A percentile compares a stretch with the other conserved stretches of the same genome.
These are phyloP conservation scores for Cloeon dipterum DNA, from an alignment of 2,888 invertebrate species.

Conservation along the genomic window DNA sequence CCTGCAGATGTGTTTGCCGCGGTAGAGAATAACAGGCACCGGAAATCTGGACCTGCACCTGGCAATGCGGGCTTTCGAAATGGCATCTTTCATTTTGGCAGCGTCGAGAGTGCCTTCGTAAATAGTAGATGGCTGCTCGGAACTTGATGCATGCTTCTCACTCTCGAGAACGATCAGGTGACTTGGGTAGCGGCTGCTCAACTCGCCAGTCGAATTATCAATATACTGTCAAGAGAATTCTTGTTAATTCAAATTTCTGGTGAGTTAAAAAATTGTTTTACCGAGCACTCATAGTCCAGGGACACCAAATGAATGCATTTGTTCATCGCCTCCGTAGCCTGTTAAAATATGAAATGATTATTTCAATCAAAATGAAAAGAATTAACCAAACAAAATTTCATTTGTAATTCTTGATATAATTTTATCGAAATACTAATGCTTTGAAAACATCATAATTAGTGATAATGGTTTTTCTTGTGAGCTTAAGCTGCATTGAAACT, in stretches of 20 bases:
- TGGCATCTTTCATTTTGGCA: constrained; percentile 32
- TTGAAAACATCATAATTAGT: no score
- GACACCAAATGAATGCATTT: constrained; percentile 38
- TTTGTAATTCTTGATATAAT: no score
- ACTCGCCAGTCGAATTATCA: constrained; percentile 36
- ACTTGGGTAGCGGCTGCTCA: constrained; percentile 47
- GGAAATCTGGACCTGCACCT: constrained; percentile 53
- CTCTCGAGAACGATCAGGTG: constrained; percentile 38
- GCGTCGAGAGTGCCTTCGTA: constrained; percentile 32
- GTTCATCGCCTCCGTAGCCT: constrained; percentile 32
- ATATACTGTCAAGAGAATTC: constrained; percentile 19
- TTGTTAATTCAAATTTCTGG: background rate
- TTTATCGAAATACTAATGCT: no score
- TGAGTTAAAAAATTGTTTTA: constrained; percentile 13
- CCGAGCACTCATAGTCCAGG: constrained; percentile 38
- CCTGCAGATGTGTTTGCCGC: constrained; percentile 43
- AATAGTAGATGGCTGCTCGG: constrained; percentile 22
- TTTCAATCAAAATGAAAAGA: no score
- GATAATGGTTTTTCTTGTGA: no score
- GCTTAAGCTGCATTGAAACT: no score
- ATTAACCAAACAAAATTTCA: no score
- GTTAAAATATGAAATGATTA: constrained; percentile 16
- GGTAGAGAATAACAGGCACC: constrained; percentile 50
- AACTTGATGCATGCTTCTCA: constrained; percentile 18
- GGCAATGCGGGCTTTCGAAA: constrained; percentile 42